Evolutionary conservation across 2,113 vertebrate genomes (phyloP).

Genomic region (Xiphophorus couchianus): DNA sequence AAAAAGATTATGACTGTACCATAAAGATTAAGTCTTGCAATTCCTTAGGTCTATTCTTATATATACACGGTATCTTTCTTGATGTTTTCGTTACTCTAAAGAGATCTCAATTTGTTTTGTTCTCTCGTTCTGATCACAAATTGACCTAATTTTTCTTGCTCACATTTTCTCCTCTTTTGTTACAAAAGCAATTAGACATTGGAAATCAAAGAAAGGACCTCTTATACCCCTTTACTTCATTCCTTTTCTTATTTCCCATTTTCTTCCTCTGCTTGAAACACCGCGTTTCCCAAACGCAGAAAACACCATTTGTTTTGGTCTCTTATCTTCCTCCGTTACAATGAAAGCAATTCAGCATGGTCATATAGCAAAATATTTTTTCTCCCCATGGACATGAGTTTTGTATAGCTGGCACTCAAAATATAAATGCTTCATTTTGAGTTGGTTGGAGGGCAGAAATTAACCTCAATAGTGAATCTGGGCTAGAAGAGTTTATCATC

Average conservation of each 20-base stretch:
- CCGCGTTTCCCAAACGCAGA: no score
- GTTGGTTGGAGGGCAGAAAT: no score
- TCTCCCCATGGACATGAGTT: background rate
- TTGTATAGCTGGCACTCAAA: background rate
- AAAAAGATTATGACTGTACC: constrained; percentile 28
- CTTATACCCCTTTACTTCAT: constrained; percentile 5
- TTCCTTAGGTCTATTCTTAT: constrained; percentile 23
- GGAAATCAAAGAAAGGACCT: constrained; percentile 36
- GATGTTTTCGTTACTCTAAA: constrained; percentile 39
- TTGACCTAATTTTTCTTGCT: constrained; percentile 48
- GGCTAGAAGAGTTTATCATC: no score
- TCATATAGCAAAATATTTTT: background rate
- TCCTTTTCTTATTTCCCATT: constrained; percentile 5
- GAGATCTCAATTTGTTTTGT: constrained; percentile 30
- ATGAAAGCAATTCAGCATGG: background rate
- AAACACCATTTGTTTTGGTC: background rate
- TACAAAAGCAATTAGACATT: constrained; percentile 67
- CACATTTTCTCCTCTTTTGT: constrained; percentile 52
- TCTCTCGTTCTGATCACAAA: constrained; percentile 43
- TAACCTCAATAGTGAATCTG: no score
- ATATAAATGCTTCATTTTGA: no score
- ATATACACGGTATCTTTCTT: constrained; percentile 38
- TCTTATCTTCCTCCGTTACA: background rate
- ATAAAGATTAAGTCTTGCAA: constrained; percentile 29
- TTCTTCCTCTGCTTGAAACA: background rate